phyloP scores from a whole-genome alignment of 2,797 vertebrate genomes.

The Kryptopterus vitreolus region DNA sequence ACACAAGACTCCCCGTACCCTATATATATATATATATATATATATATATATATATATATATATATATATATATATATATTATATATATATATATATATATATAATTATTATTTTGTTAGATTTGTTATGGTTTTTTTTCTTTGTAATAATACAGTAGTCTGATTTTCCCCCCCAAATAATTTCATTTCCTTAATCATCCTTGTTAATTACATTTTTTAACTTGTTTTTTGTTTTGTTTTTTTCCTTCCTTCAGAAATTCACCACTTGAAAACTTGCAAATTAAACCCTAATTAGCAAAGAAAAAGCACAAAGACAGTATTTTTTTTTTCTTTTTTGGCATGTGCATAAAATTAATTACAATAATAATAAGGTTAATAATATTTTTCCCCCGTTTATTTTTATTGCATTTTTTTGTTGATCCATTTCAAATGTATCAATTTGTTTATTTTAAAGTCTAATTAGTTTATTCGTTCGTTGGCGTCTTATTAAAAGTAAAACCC shows the following conservation, averaged over 20 bases:
- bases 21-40: too few relatives aligned
- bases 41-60: too few relatives aligned
- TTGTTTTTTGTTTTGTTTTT: neutral
- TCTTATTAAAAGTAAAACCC: too few relatives aligned
- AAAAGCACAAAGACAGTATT: neutral
- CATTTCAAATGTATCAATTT: neutral
- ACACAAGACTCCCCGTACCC: too few relatives aligned
- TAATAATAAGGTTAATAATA: neutral
- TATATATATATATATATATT: neutral
- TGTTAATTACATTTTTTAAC: neutral
- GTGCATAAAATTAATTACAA: neutral
- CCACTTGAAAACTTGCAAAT: neutral
- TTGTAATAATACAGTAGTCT: neutral
- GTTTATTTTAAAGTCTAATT: too few relatives aligned
- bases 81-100: neutral
- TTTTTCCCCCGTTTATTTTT: neutral
- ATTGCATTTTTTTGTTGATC: neutral
- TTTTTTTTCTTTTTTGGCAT: too few relatives aligned
- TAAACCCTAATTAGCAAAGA: neutral
- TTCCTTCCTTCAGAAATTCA: neutral
- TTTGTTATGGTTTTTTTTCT: neutral
- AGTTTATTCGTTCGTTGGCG: too few relatives aligned
- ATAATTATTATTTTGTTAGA: neutral
- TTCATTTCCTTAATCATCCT: neutral
- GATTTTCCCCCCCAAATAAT: neutral